These are phyloP conservation scores for Pachyramphus minor DNA, from an alignment of 2,113 vertebrate genomes.

Conservation along the genomic window DNA sequence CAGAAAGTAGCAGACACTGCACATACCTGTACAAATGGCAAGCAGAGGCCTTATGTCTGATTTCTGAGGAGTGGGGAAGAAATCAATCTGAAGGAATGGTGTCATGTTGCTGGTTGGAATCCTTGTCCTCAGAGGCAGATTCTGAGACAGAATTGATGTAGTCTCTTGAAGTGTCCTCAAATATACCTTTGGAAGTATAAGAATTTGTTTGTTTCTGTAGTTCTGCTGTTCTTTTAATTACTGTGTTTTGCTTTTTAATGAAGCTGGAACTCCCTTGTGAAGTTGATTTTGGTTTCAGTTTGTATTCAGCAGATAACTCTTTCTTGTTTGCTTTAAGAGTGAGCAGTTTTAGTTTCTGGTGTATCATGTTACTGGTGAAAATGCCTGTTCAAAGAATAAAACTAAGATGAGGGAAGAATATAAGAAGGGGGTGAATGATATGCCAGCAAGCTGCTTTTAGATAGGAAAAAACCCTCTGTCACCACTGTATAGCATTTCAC, in stretches of 20 bases:
- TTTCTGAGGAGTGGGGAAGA: background rate
- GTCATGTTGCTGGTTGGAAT: constrained; percentile 2
- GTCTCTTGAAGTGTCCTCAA: background rate
- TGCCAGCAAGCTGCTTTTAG: background rate
- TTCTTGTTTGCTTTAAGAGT: background rate
- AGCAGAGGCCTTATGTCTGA: background rate
- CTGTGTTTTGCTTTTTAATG: background rate
- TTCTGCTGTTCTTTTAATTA: background rate
- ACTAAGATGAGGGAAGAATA: background rate
- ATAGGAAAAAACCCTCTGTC: background rate
- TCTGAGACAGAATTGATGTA: background rate
- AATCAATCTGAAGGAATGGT: background rate
- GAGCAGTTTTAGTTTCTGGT: background rate
- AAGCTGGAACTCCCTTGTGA: background rate
- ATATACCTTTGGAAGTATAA: background rate
- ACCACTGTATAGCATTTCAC: background rate
- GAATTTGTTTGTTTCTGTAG: background rate
- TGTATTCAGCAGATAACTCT: background rate
- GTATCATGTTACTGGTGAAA: background rate
- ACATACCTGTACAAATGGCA: background rate
- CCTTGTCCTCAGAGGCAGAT: background rate
- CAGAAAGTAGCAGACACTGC: background rate
- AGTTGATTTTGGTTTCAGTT: background rate
- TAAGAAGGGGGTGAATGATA: background rate
- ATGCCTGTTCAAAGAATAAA: background rate